Conservation (phyloP, 2,113 vertebrate species). For the Sorex fumeus region DNA sequence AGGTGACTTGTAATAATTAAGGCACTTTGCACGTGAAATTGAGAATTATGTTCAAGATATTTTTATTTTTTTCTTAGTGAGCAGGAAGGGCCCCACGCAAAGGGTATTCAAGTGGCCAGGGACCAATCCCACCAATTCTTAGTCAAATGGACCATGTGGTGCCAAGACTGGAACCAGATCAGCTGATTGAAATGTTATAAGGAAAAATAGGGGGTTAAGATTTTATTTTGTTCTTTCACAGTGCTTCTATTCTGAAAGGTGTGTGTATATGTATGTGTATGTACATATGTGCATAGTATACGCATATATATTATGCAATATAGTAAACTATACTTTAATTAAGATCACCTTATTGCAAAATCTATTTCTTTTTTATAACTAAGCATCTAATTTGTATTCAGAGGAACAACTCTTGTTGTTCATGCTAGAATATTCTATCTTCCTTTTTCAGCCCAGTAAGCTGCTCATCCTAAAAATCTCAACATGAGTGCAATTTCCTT, state of each 20-base stretch:
- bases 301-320: background rate
- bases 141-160: too few species aligned
- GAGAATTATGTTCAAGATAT: background rate
- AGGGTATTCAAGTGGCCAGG: too few species aligned
- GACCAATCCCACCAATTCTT: too few species aligned
- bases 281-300: too few species aligned
- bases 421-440: background rate
- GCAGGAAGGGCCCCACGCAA: too few species aligned
- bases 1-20: background rate
- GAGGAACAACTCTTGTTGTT: background rate
- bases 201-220: too few species aligned
- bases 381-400: background rate
- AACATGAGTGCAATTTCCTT: background rate
- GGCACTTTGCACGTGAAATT: background rate
- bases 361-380: slow-evolving; percentile 27
- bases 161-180: too few species aligned
- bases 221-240: slow-evolving; percentile 9
- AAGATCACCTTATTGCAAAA: background rate
- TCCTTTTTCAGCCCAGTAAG: background rate
- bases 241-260: background rate
- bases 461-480: slow-evolving; percentile 1
- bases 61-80: background rate
- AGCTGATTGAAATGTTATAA: too few species aligned
- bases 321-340: background rate
- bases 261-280: background rate